phyloP scores from a whole-genome alignment of 2,113 vertebrate genomes.

The Zeus faber region DNA sequence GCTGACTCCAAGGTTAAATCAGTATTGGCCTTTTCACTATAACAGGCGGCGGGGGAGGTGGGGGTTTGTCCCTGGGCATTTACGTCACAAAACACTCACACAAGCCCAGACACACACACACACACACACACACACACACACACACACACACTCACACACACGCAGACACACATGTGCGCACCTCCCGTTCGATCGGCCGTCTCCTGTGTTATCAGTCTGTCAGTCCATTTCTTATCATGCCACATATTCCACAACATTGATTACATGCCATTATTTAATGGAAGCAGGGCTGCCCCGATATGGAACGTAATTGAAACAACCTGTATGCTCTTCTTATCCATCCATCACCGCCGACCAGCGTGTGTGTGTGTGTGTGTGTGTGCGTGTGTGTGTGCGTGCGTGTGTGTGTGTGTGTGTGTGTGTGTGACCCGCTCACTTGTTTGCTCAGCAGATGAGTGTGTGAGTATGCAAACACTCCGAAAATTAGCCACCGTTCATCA shows the following conservation, averaged over 20 bases:
- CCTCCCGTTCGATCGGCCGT: conserved; percentile 29
- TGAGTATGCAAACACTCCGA: conserved; percentile 44
- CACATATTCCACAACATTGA: conserved; percentile 50
- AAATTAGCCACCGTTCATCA: conserved; percentile 50
- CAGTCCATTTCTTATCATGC: conserved; percentile 50
- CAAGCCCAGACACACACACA: no score
- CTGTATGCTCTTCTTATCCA: conserved; percentile 50
- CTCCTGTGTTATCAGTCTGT: conserved; percentile 47
- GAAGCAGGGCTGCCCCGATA: conserved; percentile 57
- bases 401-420: conserved; percentile 6
- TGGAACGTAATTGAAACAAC: conserved; percentile 58
- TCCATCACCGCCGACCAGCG: conserved; percentile 44
- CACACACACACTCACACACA: neutral
- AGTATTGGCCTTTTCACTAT: no score
- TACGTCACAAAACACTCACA: no score
- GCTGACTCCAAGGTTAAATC: no score
- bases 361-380: conserved; percentile 9
- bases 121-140: neutral
- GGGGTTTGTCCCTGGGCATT: no score
- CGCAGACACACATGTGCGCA: neutral
- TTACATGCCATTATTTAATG: conserved; percentile 68
- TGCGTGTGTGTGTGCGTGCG: conserved; percentile 3
- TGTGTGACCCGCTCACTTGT: conserved; percentile 11
- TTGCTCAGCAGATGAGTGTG: conserved; percentile 25
- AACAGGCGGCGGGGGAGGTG: no score